These are phyloP conservation scores for Papilio helenus DNA, from an alignment of 1,140 invertebrate genomes.

Conservation along the genomic window DNA sequence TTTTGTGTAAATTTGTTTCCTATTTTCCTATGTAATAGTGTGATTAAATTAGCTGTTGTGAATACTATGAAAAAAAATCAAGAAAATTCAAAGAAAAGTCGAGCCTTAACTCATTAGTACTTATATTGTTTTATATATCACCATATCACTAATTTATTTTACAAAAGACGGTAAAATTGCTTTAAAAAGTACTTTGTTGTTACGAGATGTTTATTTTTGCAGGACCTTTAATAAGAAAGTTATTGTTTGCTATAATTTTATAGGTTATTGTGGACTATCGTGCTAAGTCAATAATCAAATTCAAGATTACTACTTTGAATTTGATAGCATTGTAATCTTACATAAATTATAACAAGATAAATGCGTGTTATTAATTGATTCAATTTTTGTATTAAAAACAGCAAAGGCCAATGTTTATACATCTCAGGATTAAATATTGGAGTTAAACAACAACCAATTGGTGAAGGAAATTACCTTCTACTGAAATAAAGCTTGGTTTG, in stretches of 20 bases:
- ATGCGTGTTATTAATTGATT: background rate
- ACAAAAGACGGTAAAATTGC: background rate
- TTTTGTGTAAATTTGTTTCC: too few relatives aligned
- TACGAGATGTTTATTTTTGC: background rate
- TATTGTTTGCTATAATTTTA: background rate
- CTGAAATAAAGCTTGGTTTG: conserved; percentile 49
- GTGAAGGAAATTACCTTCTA: conserved; percentile 40
- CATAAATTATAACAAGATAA: background rate
- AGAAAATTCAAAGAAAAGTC: too few relatives aligned
- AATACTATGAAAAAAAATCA: too few relatives aligned
- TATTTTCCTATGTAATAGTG: too few relatives aligned
- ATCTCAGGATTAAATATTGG: conserved; percentile 26
- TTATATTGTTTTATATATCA: too few relatives aligned
- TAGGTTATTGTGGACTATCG: background rate
- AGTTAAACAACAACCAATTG: conserved; percentile 13
- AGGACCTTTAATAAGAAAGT: background rate
- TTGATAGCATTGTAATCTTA: background rate
- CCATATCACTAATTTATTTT: too few relatives aligned
- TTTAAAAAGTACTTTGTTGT: background rate
- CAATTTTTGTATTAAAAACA: background rate
- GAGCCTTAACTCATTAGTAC: too few relatives aligned
- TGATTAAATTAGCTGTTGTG: too few relatives aligned
- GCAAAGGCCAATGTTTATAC: background rate
- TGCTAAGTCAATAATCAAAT: background rate
- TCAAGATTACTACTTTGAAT: too few relatives aligned